Evolutionary conservation across 2,797 vertebrate species (phyloP).

Genomic region (Squalus acanthias): DNA sequence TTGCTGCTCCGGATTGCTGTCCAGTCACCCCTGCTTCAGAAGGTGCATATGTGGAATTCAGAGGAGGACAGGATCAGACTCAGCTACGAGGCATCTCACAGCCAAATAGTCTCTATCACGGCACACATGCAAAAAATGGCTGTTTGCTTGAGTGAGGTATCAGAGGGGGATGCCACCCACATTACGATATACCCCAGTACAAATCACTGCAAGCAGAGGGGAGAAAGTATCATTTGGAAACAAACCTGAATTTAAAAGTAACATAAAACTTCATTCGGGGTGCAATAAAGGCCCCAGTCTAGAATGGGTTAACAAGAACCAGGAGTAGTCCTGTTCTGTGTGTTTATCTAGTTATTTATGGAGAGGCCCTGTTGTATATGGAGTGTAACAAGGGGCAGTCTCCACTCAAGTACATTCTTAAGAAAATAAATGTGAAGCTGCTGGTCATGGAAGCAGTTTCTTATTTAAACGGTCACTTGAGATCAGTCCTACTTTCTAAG

Average conservation of each 20-base stretch:
- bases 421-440: neutral
- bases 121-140: neutral
- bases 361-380: neutral
- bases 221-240: neutral
- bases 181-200: neutral
- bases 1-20: neutral
- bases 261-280: neutral
- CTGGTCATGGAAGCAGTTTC: neutral
- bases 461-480: neutral
- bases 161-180: neutral
- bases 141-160: neutral
- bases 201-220: neutral
- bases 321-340: neutral
- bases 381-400: neutral
- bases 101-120: neutral
- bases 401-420: conserved; percentile 13
- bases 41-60: neutral
- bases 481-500: neutral
- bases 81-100: neutral
- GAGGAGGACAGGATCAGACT: neutral
- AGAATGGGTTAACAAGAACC: neutral
- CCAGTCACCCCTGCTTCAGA: neutral
- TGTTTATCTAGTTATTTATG: neutral
- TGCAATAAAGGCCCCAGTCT: neutral
- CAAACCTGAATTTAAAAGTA: neutral